Conservation (phyloP, 2,888 invertebrate species). For the Cephus sareptanus region DNA sequence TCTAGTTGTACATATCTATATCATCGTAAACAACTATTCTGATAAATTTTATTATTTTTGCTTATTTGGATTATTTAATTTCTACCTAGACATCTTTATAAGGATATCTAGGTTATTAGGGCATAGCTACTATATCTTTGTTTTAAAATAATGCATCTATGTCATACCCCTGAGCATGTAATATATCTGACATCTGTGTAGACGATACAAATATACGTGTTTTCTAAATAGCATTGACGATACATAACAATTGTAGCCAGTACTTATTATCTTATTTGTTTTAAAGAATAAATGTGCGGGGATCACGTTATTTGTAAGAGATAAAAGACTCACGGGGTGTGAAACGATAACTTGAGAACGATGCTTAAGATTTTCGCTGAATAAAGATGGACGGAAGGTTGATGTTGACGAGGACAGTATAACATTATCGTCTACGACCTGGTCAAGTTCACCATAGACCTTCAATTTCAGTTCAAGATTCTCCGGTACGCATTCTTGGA, state of each 20-base stretch:
- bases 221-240: neutral
- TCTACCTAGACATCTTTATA: neutral
- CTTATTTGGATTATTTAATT: neutral
- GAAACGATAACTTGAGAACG: slow-evolving; percentile 80
- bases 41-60: neutral
- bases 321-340: slow-evolving; percentile 77
- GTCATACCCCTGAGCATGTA: slow-evolving; percentile 2
- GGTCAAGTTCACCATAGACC: slow-evolving; percentile 83
- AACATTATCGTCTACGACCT: slow-evolving; percentile 77
- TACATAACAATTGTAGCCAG: neutral
- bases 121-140: neutral
- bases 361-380: slow-evolving; percentile 84
- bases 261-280: neutral
- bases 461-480: slow-evolving; percentile 84
- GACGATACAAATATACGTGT: neutral
- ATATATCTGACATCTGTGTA: slow-evolving; percentile 9
- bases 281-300: neutral
- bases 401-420: slow-evolving; percentile 95
- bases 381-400: slow-evolving; percentile 88
- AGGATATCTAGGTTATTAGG: neutral
- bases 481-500: slow-evolving; percentile 97
- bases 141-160: neutral
- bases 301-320: too few relatives aligned
- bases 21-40: neutral
- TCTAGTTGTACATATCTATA: neutral